Conservation (phyloP, 2,113 vertebrate genomes). For the Tyto alba region DNA sequence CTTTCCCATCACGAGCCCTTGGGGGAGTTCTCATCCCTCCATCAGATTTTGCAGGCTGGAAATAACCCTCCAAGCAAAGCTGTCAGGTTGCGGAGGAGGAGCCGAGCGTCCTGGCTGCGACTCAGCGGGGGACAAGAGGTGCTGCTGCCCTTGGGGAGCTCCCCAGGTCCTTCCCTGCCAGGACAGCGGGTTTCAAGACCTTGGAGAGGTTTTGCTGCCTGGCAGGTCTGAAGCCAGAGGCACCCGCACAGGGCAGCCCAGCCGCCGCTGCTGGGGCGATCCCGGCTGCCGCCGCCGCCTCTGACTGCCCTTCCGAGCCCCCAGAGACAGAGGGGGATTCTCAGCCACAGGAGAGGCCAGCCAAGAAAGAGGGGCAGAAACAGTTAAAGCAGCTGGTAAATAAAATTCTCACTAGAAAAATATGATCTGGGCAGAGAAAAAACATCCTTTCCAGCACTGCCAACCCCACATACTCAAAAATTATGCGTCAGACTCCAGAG, state of each 20-base stretch:
- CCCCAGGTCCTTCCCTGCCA: neutral
- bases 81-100: neutral
- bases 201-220: neutral
- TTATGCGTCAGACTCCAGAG: neutral
- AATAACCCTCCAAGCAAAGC: neutral
- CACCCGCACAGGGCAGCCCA: neutral
- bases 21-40: neutral
- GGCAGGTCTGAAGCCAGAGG: neutral
- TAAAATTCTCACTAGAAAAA: neutral
- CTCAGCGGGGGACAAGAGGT: neutral
- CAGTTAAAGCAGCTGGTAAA: neutral
- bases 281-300: neutral
- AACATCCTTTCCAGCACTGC: slow-evolving; percentile 7
- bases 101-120: rapidly evolving
- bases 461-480: slow-evolving; percentile 10
- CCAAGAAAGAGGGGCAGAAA: neutral
- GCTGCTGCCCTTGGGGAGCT: neutral
- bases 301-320: neutral
- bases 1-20: neutral
- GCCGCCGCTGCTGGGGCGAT: neutral
- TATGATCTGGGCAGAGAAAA: neutral
- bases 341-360: neutral
- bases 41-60: neutral
- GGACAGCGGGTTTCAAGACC: rapidly evolving
- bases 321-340: neutral